phyloP scores from a whole-genome alignment of 2,113 vertebrate species.

The Cervus canadensis region DNA sequence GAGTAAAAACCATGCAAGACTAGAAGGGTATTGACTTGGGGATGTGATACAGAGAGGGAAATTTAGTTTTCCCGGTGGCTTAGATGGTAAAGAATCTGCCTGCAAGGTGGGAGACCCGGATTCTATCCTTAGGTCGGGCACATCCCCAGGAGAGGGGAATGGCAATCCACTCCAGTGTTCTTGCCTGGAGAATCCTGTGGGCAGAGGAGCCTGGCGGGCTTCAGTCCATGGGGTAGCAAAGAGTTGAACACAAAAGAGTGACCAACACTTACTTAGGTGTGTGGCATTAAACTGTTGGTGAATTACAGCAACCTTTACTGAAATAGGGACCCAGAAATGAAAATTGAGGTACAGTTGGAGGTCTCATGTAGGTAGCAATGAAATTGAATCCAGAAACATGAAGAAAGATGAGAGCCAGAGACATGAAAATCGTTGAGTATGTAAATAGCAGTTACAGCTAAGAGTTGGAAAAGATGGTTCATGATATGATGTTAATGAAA shows the following conservation, averaged over 20 bases:
- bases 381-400: neutral
- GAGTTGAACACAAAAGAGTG: neutral
- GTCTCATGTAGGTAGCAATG: neutral
- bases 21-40: neutral
- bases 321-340: neutral
- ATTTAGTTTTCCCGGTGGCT: neutral
- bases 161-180: neutral
- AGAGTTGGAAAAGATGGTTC: neutral
- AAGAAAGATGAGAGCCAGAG: neutral
- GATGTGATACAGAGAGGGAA: neutral
- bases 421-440: neutral
- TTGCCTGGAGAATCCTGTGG: neutral
- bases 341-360: neutral
- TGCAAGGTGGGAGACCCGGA: accelerated
- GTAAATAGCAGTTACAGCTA: neutral
- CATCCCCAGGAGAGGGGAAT: neutral
- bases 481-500: neutral
- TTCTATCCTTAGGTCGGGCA: neutral
- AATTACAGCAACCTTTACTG: neutral
- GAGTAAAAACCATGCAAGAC: neutral
- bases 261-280: neutral
- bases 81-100: neutral
- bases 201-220: neutral
- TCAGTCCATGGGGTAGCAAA: neutral
- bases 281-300: neutral